phyloP scores from a whole-genome alignment of 2,113 vertebrate species.

The Syngnathus scovelli region DNA sequence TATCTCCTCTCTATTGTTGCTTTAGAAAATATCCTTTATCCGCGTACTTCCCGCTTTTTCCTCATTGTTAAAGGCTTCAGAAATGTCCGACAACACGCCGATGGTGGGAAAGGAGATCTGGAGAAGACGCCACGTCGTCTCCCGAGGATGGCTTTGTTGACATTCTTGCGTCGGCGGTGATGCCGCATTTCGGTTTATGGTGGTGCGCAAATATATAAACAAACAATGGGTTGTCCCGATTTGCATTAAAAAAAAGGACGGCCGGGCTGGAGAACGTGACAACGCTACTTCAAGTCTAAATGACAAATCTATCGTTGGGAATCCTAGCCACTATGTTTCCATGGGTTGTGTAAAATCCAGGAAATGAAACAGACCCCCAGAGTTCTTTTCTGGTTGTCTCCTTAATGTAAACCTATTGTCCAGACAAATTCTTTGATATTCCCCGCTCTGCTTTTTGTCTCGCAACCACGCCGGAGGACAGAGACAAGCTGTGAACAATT shows the following conservation, averaged over 20 bases:
- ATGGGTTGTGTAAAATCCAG: no score
- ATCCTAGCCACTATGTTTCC: no score
- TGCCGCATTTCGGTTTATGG: conserved; percentile 30
- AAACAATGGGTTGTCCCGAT: not conserved
- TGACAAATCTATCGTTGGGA: no score
- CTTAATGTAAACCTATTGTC: no score
- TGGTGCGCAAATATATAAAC: conserved; percentile 17
- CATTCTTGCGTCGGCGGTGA: conserved; percentile 37
- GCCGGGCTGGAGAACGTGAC: no score
- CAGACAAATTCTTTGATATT: not conserved
- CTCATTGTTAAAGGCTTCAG: conserved; percentile 9
- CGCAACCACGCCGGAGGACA: no score
- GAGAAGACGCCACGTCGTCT: conserved; percentile 8
- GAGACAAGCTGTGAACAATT: not conserved
- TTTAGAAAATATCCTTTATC: not conserved
- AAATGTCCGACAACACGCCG: not conserved
- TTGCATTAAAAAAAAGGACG: conserved; percentile 17
- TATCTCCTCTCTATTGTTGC: not conserved
- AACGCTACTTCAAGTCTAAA: no score
- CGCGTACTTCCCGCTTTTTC: conserved; percentile 15
- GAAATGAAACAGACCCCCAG: no score
- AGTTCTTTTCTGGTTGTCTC: no score
- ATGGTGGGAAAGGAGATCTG: conserved; percentile 13
- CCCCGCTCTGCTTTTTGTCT: not conserved
- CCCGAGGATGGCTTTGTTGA: conserved; percentile 35